Conservation (phyloP, 1,140 invertebrate species). For the Trichonephila clavata region DNA sequence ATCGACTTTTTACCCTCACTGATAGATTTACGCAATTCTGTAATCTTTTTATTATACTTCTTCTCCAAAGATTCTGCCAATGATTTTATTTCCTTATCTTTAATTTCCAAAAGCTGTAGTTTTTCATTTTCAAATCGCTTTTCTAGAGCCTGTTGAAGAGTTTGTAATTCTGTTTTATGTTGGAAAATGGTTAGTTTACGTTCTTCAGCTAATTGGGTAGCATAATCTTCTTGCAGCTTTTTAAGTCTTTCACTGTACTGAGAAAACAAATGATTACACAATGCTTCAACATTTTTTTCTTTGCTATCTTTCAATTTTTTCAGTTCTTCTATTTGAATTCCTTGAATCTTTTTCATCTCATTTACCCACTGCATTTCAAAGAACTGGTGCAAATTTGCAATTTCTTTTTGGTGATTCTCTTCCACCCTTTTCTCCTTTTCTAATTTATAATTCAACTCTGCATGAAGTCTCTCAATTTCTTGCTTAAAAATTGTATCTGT, state of each 20-base stretch:
- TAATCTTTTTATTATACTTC: background rate
- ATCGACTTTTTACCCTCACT: background rate
- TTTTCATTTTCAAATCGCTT: slow-evolving; percentile 57
- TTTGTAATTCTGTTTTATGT: background rate
- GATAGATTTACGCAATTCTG: background rate
- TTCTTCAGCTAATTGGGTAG: slow-evolving; percentile 28
- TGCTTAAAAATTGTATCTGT: background rate
- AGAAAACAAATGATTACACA: slow-evolving; percentile 46
- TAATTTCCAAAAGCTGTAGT: slow-evolving; percentile 2
- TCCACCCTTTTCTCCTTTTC: slow-evolving; percentile 40
- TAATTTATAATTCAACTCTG: slow-evolving; percentile 6
- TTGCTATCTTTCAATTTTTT: slow-evolving; percentile 61
- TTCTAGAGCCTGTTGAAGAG: slow-evolving; percentile 3
- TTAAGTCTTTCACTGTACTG: slow-evolving; percentile 44
- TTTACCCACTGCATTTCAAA: slow-evolving; percentile 43
- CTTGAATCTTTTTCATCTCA: slow-evolving; percentile 61
- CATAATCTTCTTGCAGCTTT: slow-evolving; percentile 32
- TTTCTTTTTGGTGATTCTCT: slow-evolving; percentile 47
- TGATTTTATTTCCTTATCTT: slow-evolving; percentile 43
- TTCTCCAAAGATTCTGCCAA: slow-evolving; percentile 11
- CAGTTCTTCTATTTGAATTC: slow-evolving; percentile 46
- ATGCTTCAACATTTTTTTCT: slow-evolving; percentile 52
- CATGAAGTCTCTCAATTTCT: slow-evolving; percentile 29
- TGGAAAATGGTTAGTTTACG: background rate
- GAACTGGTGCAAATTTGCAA: slow-evolving; percentile 29